These are phyloP conservation scores for Tuta absoluta DNA, from an alignment of 2,888 invertebrate species.

Conservation along the genomic window DNA sequence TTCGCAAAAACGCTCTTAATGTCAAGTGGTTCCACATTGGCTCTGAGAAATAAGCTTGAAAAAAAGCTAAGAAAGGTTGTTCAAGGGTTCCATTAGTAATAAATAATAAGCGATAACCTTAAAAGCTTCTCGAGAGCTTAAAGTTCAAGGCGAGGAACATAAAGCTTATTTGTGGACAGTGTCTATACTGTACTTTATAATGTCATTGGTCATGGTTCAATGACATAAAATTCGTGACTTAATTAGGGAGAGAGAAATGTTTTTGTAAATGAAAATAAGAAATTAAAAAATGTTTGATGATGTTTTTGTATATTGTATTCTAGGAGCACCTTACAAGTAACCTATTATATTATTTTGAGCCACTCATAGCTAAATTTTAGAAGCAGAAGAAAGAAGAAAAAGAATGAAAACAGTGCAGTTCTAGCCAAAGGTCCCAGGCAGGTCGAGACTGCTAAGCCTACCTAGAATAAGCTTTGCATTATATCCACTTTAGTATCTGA, in stretches of 20 bases:
- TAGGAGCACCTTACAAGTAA: too few relatives aligned
- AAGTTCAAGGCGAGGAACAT: constrained; percentile 51
- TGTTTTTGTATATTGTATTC: too few relatives aligned
- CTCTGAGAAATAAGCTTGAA: constrained; percentile 47
- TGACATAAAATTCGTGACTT: not conserved
- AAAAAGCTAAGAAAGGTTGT: constrained; percentile 46
- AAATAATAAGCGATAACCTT: constrained; percentile 73
- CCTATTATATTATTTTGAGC: too few relatives aligned
- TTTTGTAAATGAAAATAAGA: too few relatives aligned
- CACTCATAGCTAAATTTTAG: too few relatives aligned
- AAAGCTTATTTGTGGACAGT: constrained; percentile 20
- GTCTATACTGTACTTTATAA: not conserved
- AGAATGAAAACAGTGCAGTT: too few relatives aligned
- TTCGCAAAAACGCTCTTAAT: constrained; percentile 31
- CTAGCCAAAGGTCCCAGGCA: too few relatives aligned
- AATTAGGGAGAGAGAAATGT: not conserved
- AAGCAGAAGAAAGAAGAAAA: too few relatives aligned
- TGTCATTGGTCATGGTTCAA: not conserved
- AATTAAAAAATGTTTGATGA: too few relatives aligned
- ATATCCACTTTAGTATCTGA: too few relatives aligned
- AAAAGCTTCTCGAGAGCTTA: constrained; percentile 64
- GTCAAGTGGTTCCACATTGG: constrained; percentile 58
- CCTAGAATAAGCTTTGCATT: too few relatives aligned
- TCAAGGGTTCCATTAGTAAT: constrained; percentile 70
- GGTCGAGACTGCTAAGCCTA: too few relatives aligned